Conservation (phyloP, 2,113 vertebrate species). For the Solea senegalensis region DNA sequence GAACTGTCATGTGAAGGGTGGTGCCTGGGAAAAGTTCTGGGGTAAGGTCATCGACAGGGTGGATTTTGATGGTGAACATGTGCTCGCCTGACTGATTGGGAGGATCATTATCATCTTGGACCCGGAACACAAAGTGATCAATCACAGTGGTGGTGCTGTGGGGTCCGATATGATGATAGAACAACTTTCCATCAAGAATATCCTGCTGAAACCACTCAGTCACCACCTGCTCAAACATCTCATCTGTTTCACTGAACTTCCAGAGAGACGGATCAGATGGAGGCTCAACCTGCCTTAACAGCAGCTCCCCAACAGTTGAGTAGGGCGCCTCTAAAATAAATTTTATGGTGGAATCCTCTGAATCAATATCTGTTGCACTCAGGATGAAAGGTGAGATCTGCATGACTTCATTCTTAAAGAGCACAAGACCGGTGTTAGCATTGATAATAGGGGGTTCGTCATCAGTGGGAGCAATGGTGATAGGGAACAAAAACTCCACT, state of each 20-base stretch:
- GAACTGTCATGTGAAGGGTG: conserved; percentile 90
- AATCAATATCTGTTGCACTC: conserved; percentile 85
- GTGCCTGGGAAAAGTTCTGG: conserved; percentile 87
- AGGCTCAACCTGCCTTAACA: conserved; percentile 79
- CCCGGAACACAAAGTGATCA: conserved; percentile 78
- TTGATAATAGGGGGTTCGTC: conserved; percentile 83
- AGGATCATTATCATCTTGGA: conserved; percentile 85
- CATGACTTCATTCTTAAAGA: conserved; percentile 82
- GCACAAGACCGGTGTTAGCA: conserved; percentile 79
- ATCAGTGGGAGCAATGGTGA: conserved; percentile 84
- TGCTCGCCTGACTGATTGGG: conserved; percentile 86
- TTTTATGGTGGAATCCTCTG: conserved; percentile 81
- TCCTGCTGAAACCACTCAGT: conserved; percentile 86
- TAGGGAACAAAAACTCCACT: conserved; percentile 85
- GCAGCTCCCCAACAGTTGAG: conserved; percentile 74
- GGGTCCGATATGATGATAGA: conserved; percentile 81
- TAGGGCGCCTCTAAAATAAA: conserved; percentile 78
- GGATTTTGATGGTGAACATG: conserved; percentile 87
- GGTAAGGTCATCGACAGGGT: conserved; percentile 88
- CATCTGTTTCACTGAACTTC: conserved; percentile 79
- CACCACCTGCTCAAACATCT: conserved; percentile 85
- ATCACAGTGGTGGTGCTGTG: conserved; percentile 75
- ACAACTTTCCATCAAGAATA: conserved; percentile 84
- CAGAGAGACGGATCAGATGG: conserved; percentile 73
- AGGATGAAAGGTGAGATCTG: conserved; percentile 85